Conservation (phyloP, 2,113 vertebrate species). For the Lamprologus sp. region DNA sequence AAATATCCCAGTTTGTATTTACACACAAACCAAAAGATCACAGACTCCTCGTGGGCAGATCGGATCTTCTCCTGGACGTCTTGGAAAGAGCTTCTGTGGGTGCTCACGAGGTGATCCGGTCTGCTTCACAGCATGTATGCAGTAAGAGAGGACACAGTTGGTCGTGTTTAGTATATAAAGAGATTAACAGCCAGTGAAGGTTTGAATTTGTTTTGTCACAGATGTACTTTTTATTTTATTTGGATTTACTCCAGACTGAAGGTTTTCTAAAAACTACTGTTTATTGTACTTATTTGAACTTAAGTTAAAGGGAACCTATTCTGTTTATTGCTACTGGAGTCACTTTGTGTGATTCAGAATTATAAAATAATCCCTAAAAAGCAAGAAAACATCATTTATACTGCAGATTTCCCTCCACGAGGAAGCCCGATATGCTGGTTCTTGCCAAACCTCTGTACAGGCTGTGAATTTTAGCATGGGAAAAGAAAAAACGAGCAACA, state of each 20-base stretch:
- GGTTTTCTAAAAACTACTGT: not conserved
- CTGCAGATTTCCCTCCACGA: not conserved
- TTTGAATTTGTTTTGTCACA: not conserved
- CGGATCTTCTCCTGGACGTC: not conserved
- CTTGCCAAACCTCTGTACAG: too few relatives aligned
- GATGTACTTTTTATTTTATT: not conserved
- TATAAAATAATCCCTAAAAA: not conserved
- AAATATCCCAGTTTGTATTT: not conserved
- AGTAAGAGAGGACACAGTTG: not conserved
- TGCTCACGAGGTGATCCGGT: not conserved
- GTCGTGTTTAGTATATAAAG: not conserved
- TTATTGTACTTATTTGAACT: not conserved
- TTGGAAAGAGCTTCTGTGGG: not conserved
- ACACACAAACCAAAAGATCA: not conserved
- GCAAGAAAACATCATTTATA: not conserved
- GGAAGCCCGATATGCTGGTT: not conserved
- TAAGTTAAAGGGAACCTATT: not conserved
- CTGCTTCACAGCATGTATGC: not conserved
- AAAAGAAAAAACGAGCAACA: not conserved
- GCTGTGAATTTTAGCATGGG: not conserved
- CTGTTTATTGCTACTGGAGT: not conserved
- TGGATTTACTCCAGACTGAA: conserved; percentile 24
- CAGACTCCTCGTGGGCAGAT: not conserved
- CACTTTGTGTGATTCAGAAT: not conserved
- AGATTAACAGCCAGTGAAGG: not conserved